Conservation (phyloP, 2,888 invertebrate genomes). For the Epirrhoe tristata region DNA sequence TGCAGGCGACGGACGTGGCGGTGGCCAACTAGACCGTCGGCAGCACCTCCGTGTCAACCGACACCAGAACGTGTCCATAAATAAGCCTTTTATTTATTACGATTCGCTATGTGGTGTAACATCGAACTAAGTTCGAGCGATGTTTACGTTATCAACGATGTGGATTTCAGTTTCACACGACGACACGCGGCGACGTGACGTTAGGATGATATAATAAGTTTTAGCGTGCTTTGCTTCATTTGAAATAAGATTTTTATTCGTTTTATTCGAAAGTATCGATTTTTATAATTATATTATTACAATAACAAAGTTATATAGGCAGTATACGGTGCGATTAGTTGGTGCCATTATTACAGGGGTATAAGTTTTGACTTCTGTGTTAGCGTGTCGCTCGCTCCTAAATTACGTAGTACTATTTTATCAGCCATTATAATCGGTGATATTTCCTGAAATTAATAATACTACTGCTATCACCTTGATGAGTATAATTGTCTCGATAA, state of each 20-base stretch:
- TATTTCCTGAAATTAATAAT: slow-evolving; percentile 24
- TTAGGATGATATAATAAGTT: slow-evolving; percentile 82
- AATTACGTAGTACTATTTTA: slow-evolving; percentile 48
- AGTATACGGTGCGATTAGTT: slow-evolving; percentile 85
- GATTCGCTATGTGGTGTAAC: slow-evolving; percentile 72
- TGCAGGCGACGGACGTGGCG: slow-evolving; percentile 71
- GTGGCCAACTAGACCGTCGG: slow-evolving; percentile 62
- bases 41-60: slow-evolving; percentile 49
- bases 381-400: slow-evolving; percentile 67
- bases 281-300: slow-evolving; percentile 78
- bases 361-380: slow-evolving; percentile 68
- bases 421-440: slow-evolving; percentile 37
- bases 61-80: slow-evolving; percentile 60
- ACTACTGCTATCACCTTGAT: neutral
- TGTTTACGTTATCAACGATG: slow-evolving; percentile 68
- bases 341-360: slow-evolving; percentile 86
- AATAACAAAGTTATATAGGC: slow-evolving; percentile 84
- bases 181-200: slow-evolving; percentile 59
- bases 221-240: slow-evolving; percentile 84
- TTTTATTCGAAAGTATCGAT: slow-evolving; percentile 82
- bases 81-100: slow-evolving; percentile 82
- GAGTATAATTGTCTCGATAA: neutral
- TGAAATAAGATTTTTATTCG: slow-evolving; percentile 83
- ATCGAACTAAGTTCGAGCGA: slow-evolving; percentile 80
- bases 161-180: slow-evolving; percentile 75